Evolutionary conservation across 2,797 vertebrate species (phyloP), one percentile per base, ranked within the genome.

Genomic region (Eulemur rubriventer): DNA sequence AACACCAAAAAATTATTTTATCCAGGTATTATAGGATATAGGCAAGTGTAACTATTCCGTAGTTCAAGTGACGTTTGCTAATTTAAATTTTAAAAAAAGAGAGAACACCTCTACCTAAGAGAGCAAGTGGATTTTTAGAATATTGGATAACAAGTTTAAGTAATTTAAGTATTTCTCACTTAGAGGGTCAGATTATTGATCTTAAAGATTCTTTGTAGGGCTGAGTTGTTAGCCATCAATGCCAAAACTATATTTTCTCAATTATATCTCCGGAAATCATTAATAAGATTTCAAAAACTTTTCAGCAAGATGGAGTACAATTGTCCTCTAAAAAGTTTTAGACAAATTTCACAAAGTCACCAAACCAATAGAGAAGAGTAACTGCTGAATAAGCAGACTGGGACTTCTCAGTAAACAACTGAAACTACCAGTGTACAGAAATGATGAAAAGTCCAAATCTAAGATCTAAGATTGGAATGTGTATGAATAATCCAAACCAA

Each of bases 151-250:
- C 46, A 78, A 11, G 2, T 72, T 79, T 73, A 91, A 91, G 38
- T 35, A 65, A 6, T 4, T 79, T 52, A 65, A 85, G 22, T 50
- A 81, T 94, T 86, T 41, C 18, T 69, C 43, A 76, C 57, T 92
- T 88, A 67, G 81, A 93, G 67, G 61, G 35, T 88, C 35, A 78
- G 18, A 93, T 38, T 81, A 57, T n/a, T 92, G n/a, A 73, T 78
- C 7, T 87, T 82, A 76, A 1, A 78, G 26, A 89, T 89, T 85
- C n/a, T 35, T 50, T 73, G 4, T 30, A 84, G 92, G 55, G 28
- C 20, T 48, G 9, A 80, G 28, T 35, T 65, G 9, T 70, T 90
- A 65, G 72, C 33, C 48, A 78, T 69, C 55, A 65, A 38, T 48
- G 6, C 48, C 63, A 84, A 84, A 17, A 72, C 5, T 79, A 63